Evolutionary conservation across 2,797 vertebrate genomes (phyloP).

Genomic region (Enteromius unitaeniatus): DNA sequence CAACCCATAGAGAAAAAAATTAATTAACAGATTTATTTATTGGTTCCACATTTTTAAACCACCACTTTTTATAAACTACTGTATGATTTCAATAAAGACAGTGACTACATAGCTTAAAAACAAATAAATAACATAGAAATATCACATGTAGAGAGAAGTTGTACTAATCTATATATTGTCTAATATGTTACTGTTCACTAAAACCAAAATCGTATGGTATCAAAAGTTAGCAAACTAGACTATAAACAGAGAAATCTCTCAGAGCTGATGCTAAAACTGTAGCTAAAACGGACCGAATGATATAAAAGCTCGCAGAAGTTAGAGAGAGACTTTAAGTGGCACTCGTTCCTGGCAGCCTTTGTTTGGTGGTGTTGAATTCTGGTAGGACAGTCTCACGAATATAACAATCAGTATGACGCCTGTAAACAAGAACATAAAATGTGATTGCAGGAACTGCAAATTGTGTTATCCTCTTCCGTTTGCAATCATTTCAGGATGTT

Average conservation of each 20-base stretch:
- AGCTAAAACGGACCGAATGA: not conserved
- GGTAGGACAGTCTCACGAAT: conserved; percentile 80
- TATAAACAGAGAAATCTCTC: not conserved
- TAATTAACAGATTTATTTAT: not conserved
- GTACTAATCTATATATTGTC: not conserved
- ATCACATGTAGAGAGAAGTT: not conserved
- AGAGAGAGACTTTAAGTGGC: conserved; percentile 76
- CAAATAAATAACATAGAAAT: conserved; percentile 42
- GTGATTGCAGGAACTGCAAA: conserved; percentile 18
- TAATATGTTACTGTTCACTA: not conserved
- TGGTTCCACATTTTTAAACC: not conserved
- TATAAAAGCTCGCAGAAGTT: conserved; percentile 27
- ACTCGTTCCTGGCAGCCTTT: conserved; percentile 77
- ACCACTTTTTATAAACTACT: conserved; percentile 14
- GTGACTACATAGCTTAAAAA: conserved; percentile 21
- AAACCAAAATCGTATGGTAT: not conserved
- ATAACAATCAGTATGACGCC: conserved; percentile 77
- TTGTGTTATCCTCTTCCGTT: not conserved
- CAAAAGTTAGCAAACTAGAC: not conserved
- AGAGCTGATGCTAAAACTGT: not conserved
- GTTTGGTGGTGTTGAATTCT: conserved; percentile 73
- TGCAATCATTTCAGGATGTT: conserved; percentile 23
- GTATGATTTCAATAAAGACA: not conserved
- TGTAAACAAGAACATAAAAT: conserved; percentile 58
- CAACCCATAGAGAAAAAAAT: not conserved